phyloP scores from a whole-genome alignment of 2,113 vertebrate species.

The Cyphomyrus plagiostoma region DNA sequence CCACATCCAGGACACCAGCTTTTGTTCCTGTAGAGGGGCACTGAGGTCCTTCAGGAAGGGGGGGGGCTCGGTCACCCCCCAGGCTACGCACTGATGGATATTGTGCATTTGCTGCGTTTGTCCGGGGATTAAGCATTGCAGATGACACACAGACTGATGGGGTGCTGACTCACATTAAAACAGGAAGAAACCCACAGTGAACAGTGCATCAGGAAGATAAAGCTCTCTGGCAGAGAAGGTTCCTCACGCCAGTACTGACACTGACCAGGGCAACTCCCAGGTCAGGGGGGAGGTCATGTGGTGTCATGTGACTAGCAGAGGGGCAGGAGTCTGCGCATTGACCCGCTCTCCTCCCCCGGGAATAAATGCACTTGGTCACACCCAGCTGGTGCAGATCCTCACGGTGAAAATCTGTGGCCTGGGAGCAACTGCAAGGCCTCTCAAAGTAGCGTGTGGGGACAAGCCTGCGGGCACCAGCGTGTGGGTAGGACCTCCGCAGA shows the following conservation, averaged over 20 bases:
- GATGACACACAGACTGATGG: not conserved
- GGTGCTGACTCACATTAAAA: not conserved
- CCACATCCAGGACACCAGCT: not conserved
- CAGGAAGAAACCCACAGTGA: not conserved
- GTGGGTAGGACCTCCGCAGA: not conserved
- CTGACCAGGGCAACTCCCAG: not conserved
- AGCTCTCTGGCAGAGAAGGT: not conserved
- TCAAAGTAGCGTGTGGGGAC: not conserved
- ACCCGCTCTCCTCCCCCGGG: not conserved
- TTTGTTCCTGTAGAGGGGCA: not conserved
- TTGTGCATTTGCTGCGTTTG: not conserved
- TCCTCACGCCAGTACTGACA: not conserved
- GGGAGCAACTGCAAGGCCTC: not conserved
- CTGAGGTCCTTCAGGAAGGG: not conserved
- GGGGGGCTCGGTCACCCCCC: not conserved
- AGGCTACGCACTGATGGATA: not conserved
- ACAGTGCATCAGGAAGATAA: not conserved
- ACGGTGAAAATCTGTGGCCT: not conserved
- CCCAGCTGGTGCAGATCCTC: not conserved
- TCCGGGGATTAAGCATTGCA: not conserved
- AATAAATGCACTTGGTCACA: not conserved
- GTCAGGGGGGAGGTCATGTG: not conserved
- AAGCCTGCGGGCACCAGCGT: too few species aligned
- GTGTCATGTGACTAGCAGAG: not conserved
- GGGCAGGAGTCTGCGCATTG: not conserved